Base-by-base conservation (phyloP, 2,113 vertebrate genomes). In the Lota lota region DNA sequence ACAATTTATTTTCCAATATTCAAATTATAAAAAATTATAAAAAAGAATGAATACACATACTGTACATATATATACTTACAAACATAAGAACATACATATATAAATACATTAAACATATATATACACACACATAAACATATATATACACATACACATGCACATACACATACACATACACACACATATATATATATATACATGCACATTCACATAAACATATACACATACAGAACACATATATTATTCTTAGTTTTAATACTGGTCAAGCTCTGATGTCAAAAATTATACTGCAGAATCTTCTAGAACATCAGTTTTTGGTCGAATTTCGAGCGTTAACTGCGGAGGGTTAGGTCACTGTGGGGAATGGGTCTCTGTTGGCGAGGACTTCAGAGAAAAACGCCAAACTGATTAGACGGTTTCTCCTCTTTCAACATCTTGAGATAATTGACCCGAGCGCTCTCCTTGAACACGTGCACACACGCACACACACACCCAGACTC, bases 381-480 rank as follows among this genome's bases (percentile, higher is more conserved):
- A 76, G 77, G 74, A 73, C 75, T 64, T 15, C 66, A 69, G 58
- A 56, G 72, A 11, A 14, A 40, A n/a, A 40, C 16, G 6, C 24
- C 11, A 40, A 19, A 40, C 28, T 68, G 65, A 50, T 62, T 75
- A 24, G 61, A 75, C 77, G 72, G 74, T 82, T 88, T 76, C 59
- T 82, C 57, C 63, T 82, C 70, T 83, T 79, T 81, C 79, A 85
- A 90, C 89, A 92, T 89, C 88, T 91, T 90, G 88, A 85, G 81
- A 79, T 85, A 83, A 89, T 90, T 89, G 83, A 89, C 83, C 78
- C 82, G 79, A 57, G 69, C 75, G 83, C 73, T 74, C n/a, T 67
- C 74, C 73, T 68, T 69, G 68, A 77, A 77, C 73, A 79, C 61
- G 36, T 21, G 64, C n/a, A 51, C 20, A 47, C 53, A 28, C 60